Evolutionary conservation across 2,113 vertebrate genomes (phyloP), one percentile per base, ranked within the genome.

Genomic region (Hydrochoerus hydrochaeris): DNA sequence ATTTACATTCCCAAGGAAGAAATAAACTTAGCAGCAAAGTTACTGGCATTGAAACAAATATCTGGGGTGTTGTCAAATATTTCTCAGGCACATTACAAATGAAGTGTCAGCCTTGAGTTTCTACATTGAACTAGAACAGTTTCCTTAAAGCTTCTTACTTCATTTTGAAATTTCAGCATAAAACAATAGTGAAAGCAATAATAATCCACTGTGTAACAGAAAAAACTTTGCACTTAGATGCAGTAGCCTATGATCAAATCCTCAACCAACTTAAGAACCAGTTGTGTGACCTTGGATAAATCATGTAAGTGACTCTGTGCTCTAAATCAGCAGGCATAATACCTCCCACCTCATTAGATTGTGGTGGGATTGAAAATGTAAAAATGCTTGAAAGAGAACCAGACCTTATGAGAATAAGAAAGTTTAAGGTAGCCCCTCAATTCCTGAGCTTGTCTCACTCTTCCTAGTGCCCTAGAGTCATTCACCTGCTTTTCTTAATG

Each of bases 1-100:
- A 88, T 85, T 91, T 84, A 90, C 80, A 93, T 82, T 82, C 63
- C 54, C 67, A 11, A 88, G 58, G 41, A 94, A 67, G n/a, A 96
- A 96, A 86, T 73, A 75, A 91, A 88, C n/a, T 80, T 95, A 95
- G 52, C 35, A 73, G 58, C 62, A 46, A 88, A 24, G 62, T 71
- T 85, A 65, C 2, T 44, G n/a, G 57, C 62, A 77, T 77, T 65
- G 60, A 41, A 24, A 87, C 24, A 85, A 71, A 69, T 94, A 71
- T 49, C 60, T 35, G 16, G 60, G 62, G 93, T 35, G 24, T 83
- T 60, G 28, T 93, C 46, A 95, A 92, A 88, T 81, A 83, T 41
- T 96, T n/a, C 54, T 91, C 28, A 90, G 60, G 49, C 22, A 85
- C 80, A 58, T 85, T 82, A 49, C 41, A 90, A 89, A 88, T 73